A percentile compares a stretch with the other conserved stretches of the same genome.
phyloP scores from a whole-genome alignment of 2,797 vertebrate species.

The Enteromius viviparus region DNA sequence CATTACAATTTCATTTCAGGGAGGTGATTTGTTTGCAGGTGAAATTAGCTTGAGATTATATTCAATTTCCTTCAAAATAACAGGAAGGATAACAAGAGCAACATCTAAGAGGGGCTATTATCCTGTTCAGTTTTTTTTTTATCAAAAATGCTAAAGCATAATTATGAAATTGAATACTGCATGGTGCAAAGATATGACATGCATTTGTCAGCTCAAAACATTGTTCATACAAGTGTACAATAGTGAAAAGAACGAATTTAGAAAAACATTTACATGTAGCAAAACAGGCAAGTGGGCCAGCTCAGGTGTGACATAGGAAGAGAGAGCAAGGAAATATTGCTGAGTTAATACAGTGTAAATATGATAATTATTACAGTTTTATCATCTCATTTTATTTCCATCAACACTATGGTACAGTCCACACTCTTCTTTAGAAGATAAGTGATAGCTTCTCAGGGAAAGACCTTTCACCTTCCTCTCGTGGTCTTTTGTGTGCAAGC shows the following conservation, averaged over 20 bases:
- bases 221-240: background rate
- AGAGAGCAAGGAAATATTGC: background rate
- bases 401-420: background rate
- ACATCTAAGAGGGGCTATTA: conserved; percentile 29
- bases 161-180: conserved; percentile 4
- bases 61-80: conserved; percentile 46
- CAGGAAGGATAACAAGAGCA: conserved; percentile 5
- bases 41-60: conserved; percentile 39
- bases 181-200: background rate
- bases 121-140: background rate
- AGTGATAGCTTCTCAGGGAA: background rate
- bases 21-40: conserved; percentile 14
- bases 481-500: background rate
- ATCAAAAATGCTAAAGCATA: conserved; percentile 3
- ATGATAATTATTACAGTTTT: background rate
- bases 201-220: background rate
- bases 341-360: background rate
- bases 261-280: conserved; percentile 13
- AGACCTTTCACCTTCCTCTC: conserved; percentile 7
- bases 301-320: background rate
- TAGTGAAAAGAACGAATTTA: background rate
- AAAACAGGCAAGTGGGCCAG: background rate
- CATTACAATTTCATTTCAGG: conserved; percentile 30
- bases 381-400: background rate
- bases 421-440: background rate